Evolutionary conservation across 92 coral and sea anemone genomes (phyloP), one percentile per base, ranked within the genome.

Genomic region (Plumapathes pennacea): DNA sequence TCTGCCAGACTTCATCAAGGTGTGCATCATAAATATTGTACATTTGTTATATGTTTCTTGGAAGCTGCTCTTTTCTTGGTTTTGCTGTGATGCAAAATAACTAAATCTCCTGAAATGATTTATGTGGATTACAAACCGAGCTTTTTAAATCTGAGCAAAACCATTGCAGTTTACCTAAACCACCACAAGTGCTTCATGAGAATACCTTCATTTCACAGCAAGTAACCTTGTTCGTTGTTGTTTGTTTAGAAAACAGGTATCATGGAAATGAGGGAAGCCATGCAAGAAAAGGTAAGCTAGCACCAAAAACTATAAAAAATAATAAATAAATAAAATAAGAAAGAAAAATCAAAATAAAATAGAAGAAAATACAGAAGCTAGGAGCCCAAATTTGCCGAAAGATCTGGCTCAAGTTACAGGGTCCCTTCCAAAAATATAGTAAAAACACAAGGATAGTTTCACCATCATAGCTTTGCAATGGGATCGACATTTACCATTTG

Each of bases 201-300:
- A 36, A 8, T 7, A 36, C n/a, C n/a, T 36, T 53, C 25, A 18
- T 28, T 29, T 31, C 20, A n/a, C n/a, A n/a, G n/a, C n/a, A n/a
- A n/a, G n/a, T n/a, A n/a, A n/a, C n/a, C 40, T 17, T 38, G 1
- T 23, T 38, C 29, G 0, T n/a, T 18, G 10, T 56, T 55, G 6
- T 14, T 73, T 24, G 9, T 44, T 1, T 69, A 94, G 99, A 89
- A 76, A 94, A 94, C 99, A 22, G 99, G 99, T 21, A 94, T 94
- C 18, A 94, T 94, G 99, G 99, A 94, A 38, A 94, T 94, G 99
- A 83, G 99, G 57, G 99, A 94, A 67, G 99, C 99, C 3, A 80
- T 94, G 85, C 99, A 94, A 41, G 99, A 94, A 41, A 94, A 94
- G 86, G 92, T 85, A 61, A 44, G 1, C 25, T 36, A 10, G 49